phyloP scores from a whole-genome alignment of 2,888 invertebrate genomes.

The Erebia ligea region DNA sequence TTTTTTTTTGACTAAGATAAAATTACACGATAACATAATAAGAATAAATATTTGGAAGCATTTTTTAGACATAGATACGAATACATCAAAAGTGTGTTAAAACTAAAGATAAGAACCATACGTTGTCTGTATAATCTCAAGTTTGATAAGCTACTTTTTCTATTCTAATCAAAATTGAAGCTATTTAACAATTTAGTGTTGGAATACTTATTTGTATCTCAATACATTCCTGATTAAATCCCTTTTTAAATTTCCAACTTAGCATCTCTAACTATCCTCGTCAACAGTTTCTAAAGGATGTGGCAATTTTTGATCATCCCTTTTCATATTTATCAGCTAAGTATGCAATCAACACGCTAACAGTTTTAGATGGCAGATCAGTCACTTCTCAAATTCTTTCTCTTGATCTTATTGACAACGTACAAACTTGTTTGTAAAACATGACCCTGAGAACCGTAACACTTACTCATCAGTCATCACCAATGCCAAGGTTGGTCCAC shows the following conservation, averaged over 20 bases:
- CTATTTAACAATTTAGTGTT: neutral
- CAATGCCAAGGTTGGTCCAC: conserved; percentile 75
- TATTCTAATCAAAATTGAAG: neutral
- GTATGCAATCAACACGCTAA: no score
- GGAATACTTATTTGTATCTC: no score
- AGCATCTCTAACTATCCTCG: no score
- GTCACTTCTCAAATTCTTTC: no score
- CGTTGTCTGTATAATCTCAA: neutral
- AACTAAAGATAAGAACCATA: neutral
- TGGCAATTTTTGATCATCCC: no score
- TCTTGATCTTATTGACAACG: neutral
- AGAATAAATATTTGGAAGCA: neutral
- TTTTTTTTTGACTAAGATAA: no score
- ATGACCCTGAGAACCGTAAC: conserved; percentile 32
- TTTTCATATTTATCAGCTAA: no score
- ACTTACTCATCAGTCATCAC: conserved; percentile 71
- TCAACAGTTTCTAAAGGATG: no score
- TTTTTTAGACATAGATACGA: neutral
- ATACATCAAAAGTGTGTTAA: neutral
- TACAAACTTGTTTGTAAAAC: conserved; percentile 13
- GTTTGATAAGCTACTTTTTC: neutral
- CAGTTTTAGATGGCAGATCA: no score
- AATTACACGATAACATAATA: neutral
- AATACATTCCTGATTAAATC: no score
- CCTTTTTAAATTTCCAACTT: no score